Evolutionary conservation across 2,797 vertebrate species (phyloP), one percentile per base, ranked within the genome.

Genomic region (Hozukius guyotensis): DNA sequence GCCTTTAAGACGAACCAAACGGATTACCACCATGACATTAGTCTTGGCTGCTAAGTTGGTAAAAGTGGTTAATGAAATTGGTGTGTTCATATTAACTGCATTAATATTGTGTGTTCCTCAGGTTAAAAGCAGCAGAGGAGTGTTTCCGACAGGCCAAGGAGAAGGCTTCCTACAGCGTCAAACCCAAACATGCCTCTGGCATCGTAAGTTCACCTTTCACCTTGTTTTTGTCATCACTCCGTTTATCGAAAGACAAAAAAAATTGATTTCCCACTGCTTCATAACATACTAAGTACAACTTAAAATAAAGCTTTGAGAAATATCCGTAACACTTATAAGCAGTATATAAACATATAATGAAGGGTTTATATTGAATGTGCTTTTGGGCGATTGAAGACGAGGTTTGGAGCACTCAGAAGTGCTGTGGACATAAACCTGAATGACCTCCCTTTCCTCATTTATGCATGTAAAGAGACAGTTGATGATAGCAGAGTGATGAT

Each of bases 151-250:
- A 99, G 91, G 97, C 97, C 75, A 99, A 98, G 88, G 98, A 97
- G 76, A 98, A 98, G 88, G 96, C 97, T 0, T 94, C 97, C 20
- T 99, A 98, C 91, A 98, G 97, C 77, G 97, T 98, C 93, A 98
- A 97, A 95, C 97, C 97, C 79, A 98, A 97, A 94, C 97, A 98
- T 3, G 97, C 98, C 65, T 96, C 97, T 20, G 98, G 98, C 93
- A 99, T 99, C 25, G 97, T 99, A 94, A 96, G 97, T 96, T 72
- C 0, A 65, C 8, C 10, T 62, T 1, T 72, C 0, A 59, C 6
- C 13, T 65, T 1, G 2, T 31, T 59, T 64, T 46, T 72, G 4
- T 31, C 14, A 29, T 31, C 20, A 18, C 18, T 71, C 14, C 59
- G 1, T 14, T 69, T 10, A 36, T 22, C 4, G 42, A 5, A 22